Evolutionary conservation across 2,797 vertebrate species (phyloP).

Genomic region (Xenopus petersii): DNA sequence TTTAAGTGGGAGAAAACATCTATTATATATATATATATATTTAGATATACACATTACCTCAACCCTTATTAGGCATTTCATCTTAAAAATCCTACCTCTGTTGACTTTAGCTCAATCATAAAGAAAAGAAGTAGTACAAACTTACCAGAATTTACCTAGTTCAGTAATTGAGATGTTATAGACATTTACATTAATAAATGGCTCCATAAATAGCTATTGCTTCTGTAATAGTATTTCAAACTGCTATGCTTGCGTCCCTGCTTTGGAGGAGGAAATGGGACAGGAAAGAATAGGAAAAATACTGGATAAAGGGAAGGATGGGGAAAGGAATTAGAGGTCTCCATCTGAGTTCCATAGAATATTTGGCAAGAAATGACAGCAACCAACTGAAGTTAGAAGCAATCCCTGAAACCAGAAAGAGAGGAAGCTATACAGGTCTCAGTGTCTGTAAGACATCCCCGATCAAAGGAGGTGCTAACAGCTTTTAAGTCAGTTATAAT

Average conservation of each 20-base stretch:
- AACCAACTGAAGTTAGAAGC: not conserved
- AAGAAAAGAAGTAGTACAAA: not conserved
- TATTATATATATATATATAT: too few relatives aligned
- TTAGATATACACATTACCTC: too few relatives aligned
- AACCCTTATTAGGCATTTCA: too few relatives aligned
- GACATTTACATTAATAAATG: not conserved
- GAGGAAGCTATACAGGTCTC: not conserved
- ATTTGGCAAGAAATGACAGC: not conserved
- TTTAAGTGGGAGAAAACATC: too few relatives aligned
- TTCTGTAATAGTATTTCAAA: not conserved
- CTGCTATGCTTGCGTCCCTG: constrained; percentile 39
- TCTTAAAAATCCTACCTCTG: not conserved
- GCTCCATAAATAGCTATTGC: not conserved
- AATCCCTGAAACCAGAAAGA: constrained; percentile 17
- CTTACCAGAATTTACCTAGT: not conserved
- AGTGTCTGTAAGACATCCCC: not conserved
- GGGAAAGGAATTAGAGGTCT: not conserved
- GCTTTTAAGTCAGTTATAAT: too few relatives aligned
- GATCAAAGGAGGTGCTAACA: too few relatives aligned
- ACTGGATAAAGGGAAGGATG: not conserved
- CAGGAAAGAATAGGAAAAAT: not conserved
- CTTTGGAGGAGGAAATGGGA: constrained; percentile 15
- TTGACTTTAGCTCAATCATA: not conserved
- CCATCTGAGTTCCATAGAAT: not conserved
- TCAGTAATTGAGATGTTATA: not conserved